Percentiles rank a stretch among this genome's conserved stretches.
These are phyloP conservation scores for cattle (Bos taurus) DNA, from an alignment of 2,113 vertebrate species.

Conservation along the genomic window DNA sequence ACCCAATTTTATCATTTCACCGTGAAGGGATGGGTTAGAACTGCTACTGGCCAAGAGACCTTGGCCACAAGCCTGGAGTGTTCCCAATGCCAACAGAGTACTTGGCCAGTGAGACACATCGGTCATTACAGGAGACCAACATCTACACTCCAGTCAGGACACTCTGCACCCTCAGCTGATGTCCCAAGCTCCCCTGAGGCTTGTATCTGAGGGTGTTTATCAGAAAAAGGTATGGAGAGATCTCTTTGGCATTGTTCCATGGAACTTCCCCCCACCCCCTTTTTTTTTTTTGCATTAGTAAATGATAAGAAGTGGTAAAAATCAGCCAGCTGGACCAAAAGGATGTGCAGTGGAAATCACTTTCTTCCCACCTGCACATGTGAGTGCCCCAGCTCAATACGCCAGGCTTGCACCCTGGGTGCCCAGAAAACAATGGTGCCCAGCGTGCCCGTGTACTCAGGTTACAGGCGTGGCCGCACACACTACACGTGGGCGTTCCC, in stretches of 20 bases:
- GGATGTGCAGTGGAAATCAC: neutral
- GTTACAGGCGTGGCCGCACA: rapidly evolving
- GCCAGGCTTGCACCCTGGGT: neutral
- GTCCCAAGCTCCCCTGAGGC: neutral
- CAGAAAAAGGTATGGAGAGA: neutral
- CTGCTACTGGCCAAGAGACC: neutral
- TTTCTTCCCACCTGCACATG: neutral
- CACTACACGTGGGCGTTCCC: rapidly evolving
- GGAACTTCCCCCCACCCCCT: neutral
- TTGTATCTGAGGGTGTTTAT: neutral
- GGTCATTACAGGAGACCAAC: no score
- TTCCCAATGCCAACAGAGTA: no score
- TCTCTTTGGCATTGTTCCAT: neutral
- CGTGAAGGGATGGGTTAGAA: neutral
- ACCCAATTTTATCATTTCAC: neutral
- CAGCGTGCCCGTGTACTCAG: rapidly evolving
- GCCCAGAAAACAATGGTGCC: neutral
- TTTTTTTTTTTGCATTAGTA: neutral
- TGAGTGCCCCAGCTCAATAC: neutral
- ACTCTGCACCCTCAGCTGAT: neutral
- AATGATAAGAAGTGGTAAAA: neutral
- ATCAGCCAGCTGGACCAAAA: neutral
- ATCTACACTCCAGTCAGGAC: no score
- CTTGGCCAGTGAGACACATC: neutral
- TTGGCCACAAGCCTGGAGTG: neutral